These are phyloP conservation scores for Dicranocentrus wangi DNA, from an alignment of 2,888 invertebrate genomes.

Conservation along the genomic window DNA sequence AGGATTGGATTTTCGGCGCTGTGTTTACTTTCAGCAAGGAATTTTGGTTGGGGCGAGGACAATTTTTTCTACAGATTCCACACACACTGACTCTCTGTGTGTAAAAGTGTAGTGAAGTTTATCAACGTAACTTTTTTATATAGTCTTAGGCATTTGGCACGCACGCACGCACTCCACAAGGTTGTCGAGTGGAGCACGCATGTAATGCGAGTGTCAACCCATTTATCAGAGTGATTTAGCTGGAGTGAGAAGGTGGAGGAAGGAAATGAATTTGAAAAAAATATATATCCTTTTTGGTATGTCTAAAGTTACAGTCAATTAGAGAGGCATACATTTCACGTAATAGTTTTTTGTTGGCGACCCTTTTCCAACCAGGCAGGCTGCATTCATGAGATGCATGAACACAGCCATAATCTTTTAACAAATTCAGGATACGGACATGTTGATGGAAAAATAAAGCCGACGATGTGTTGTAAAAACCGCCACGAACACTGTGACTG, in stretches of 20 bases:
- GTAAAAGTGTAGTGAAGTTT: too few species aligned
- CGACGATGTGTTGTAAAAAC: neutral
- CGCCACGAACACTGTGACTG: constrained; percentile 1
- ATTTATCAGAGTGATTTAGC: constrained; percentile 25
- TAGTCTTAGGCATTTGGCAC: neutral
- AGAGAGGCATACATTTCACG: constrained; percentile 11
- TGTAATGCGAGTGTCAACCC: neutral
- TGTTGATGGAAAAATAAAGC: constrained; percentile 12
- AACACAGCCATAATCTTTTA: constrained; percentile 11
- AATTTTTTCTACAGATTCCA: neutral
- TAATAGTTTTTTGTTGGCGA: neutral
- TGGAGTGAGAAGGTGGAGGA: neutral
- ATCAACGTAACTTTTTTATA: too few species aligned
- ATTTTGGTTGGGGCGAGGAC: neutral
- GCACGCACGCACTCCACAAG: constrained; percentile 9
- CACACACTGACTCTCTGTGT: too few species aligned
- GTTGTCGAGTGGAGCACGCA: neutral
- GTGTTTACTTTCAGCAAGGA: neutral
- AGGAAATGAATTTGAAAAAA: neutral
- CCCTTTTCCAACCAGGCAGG: neutral
- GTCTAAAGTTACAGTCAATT: constrained; percentile 52
- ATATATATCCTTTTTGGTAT: constrained; percentile 7
- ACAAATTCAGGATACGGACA: constrained; percentile 18
- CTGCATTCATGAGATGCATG: constrained; percentile 33
- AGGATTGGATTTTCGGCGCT: too few species aligned